A percentile compares a stretch with the other conserved stretches of the same genome.
phyloP scores from a whole-genome alignment of 2,797 vertebrate species.

The Leptoclinus maculatus region DNA sequence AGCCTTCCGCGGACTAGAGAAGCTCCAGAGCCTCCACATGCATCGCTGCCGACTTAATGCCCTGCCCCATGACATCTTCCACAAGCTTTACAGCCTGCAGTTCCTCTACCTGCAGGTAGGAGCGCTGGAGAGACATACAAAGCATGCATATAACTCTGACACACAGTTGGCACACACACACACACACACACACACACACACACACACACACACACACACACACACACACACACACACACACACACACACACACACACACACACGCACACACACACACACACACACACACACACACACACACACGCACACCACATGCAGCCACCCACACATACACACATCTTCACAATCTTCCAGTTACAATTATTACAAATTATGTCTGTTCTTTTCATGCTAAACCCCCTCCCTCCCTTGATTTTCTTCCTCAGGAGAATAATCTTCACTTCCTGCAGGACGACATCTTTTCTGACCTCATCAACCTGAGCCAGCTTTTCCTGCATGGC shows the following conservation, averaged over 20 bases:
- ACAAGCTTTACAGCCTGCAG: constrained; percentile 95
- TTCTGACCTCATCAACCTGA: constrained; percentile 95
- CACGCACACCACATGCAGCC: not conserved
- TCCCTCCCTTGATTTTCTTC: constrained; percentile 66
- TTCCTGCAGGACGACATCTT: constrained; percentile 97
- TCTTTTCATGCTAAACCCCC: constrained; percentile 49
- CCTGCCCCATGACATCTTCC: constrained; percentile 93
- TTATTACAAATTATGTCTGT: constrained; percentile 4
- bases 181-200: too few species aligned
- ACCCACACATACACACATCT: constrained; percentile 26
- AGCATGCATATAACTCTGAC: constrained; percentile 3
- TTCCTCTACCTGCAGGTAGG: constrained; percentile 94
- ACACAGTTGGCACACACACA: constrained; percentile 23
- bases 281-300: too few species aligned
- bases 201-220: too few species aligned
- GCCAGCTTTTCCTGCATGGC: constrained; percentile 95
- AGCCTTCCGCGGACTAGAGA: constrained; percentile 94
- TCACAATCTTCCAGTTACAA: constrained; percentile 8
- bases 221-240: not conserved
- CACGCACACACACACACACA: too few species aligned
- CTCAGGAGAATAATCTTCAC: constrained; percentile 95
- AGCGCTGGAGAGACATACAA: constrained; percentile 25
- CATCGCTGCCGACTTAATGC: constrained; percentile 93
- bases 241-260: constrained; percentile 24
- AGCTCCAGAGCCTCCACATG: constrained; percentile 96